These are phyloP conservation scores for Pyrrhia umbra DNA, from an alignment of 2,888 invertebrate species.

Conservation along the genomic window DNA sequence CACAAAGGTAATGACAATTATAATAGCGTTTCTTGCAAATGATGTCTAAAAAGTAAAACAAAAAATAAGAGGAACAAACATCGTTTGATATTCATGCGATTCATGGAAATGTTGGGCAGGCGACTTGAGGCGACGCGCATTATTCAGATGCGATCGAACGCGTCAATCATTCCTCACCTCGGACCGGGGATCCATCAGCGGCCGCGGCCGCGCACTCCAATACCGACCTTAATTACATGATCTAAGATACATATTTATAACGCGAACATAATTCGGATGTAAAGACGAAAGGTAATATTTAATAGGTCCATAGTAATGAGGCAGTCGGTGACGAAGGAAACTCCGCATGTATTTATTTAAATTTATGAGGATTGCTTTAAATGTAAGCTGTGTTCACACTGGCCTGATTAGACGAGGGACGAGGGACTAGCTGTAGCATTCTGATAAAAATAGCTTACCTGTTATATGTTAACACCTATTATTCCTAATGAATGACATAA, in stretches of 20 bases:
- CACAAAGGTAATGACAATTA: conserved; percentile 65
- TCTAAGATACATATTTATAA: conserved; percentile 56
- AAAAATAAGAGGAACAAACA: conserved; percentile 67
- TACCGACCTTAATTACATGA: conserved; percentile 55
- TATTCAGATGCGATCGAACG: conserved; percentile 74
- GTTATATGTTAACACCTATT: no score
- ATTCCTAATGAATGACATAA: no score
- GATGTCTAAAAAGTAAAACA: conserved; percentile 56
- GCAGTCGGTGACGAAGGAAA: conserved; percentile 72
- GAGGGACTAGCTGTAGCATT: no score
- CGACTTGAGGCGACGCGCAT: conserved; percentile 60
- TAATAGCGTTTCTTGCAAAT: conserved; percentile 63
- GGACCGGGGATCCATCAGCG: conserved; percentile 58
- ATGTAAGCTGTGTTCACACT: conserved; percentile 74
- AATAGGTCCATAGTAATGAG: conserved; percentile 83
- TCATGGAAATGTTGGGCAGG: conserved; percentile 75
- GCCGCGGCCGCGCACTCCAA: conserved; percentile 28
- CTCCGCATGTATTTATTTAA: conserved; percentile 82
- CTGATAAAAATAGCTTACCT: no score
- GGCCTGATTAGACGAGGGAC: conserved; percentile 1
- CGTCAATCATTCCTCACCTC: conserved; percentile 78
- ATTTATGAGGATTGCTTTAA: conserved; percentile 78
- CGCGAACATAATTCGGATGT: conserved; percentile 53
- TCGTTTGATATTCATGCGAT: conserved; percentile 79
- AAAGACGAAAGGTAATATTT: conserved; percentile 71